Evolutionary conservation across 1,140 invertebrate genomes (phyloP), one percentile per base, ranked within the genome.

Genomic region (Drosophila miranda): DNA sequence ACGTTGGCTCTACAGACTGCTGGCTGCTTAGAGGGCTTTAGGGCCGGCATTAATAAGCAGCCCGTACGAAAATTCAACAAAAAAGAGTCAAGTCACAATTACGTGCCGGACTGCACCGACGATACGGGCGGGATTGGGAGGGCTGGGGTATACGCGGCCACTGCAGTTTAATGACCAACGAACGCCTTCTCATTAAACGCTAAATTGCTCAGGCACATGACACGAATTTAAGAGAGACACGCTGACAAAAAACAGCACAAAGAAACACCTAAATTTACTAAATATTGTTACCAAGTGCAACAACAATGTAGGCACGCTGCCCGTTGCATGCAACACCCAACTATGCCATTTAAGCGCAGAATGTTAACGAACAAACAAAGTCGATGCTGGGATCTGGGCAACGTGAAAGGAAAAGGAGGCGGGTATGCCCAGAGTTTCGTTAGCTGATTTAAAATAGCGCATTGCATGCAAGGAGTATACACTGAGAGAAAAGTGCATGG

Each of bases 101-200:
- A 84, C 81, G 43, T 50, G 74, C 43, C 63, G 41, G 45, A 49
- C 41, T 46, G 26, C 26, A 14, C 3, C 34, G 66, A 42, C 49
- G 19, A 42, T 28, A 30, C 21, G 46, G 23, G 55, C 26, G 14
- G 53, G 7, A 30, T 30, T 2, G 28, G 28, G 28, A 30, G 28
- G 28, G 28, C 8, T 8, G 28, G 7, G 28, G 28, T 30, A 1
- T 30, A 30, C 3, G 26, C 13, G 51, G 41, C 14, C 46, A 68
- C 70, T 61, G 71, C 63, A 67, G 77, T 77, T 78, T 81, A 86
- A 87, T 86, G 81, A 75, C 82, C 82, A 75, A 76, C 81, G 71
- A 86, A 81, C 81, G 81, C 81, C 81, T 87, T 86, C 82, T 87
- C 82, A 87, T 86, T 87, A 86, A 87, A 87, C 82, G 82, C 70